Percentiles rank a stretch among this genome's conserved stretches.
Conservation (phyloP, 2,888 invertebrate genomes). For the Seladonia tumulorum region DNA sequence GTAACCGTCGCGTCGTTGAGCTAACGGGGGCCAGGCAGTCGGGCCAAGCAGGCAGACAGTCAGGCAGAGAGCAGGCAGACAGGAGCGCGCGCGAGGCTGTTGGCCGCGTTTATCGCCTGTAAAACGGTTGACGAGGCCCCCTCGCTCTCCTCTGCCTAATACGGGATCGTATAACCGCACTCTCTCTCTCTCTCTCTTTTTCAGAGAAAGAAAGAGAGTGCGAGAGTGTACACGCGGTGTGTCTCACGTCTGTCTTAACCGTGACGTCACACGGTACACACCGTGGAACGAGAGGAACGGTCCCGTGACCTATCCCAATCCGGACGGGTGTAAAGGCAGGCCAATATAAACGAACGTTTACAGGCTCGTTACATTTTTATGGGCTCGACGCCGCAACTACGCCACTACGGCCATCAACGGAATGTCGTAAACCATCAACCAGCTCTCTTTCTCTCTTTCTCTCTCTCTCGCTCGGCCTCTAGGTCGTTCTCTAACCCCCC, state of each 20-base stretch:
- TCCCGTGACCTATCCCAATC: constrained; percentile 82
- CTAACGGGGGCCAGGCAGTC: neutral
- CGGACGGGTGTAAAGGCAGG: constrained; percentile 81
- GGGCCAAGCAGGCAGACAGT: neutral
- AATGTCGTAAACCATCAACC: constrained; percentile 84
- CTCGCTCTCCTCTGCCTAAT: constrained; percentile 35
- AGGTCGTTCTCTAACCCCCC: constrained; percentile 16
- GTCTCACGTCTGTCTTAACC: constrained; percentile 64
- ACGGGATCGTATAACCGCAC: constrained; percentile 48
- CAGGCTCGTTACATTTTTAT: constrained; percentile 85
- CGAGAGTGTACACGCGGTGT: constrained; percentile 11
- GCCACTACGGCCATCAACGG: constrained; percentile 82
- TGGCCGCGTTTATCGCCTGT: constrained; percentile 65
- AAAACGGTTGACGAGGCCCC: constrained; percentile 52
- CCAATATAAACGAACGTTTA: constrained; percentile 84
- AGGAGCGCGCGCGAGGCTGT: neutral
- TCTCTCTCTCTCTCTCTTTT: neutral
- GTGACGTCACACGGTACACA: constrained; percentile 75
- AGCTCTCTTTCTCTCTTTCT: constrained; percentile 67
- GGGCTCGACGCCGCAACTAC: constrained; percentile 83
- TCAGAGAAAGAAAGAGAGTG: neutral
- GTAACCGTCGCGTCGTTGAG: neutral
- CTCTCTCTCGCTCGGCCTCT: neutral
- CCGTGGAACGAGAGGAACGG: constrained; percentile 57
- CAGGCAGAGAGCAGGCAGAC: neutral